Percentiles rank a stretch among this genome's conserved stretches.
Conservation (phyloP, 2,888 invertebrate species). For the Troilus luridus region DNA sequence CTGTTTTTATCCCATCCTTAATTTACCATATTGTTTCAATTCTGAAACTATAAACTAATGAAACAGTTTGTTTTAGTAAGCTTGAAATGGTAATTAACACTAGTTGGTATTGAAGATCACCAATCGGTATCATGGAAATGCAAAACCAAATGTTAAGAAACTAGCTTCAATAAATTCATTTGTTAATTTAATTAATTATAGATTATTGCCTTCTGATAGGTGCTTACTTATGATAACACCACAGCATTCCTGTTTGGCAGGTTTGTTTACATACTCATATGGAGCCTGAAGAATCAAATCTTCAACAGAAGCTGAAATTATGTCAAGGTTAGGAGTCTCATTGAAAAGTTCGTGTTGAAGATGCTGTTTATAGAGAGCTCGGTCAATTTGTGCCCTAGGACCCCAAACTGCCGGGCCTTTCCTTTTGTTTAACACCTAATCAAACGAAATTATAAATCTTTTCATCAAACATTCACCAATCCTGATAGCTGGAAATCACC, state of each 20-base stretch:
- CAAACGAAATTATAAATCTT: conserved; percentile 48
- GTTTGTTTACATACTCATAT: conserved; percentile 50
- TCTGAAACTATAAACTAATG: not conserved
- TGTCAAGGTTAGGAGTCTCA: conserved; percentile 76
- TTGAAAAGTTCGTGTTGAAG: conserved; percentile 80
- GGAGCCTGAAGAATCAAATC: conserved; percentile 77
- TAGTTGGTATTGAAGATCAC: too few species aligned
- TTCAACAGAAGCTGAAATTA: conserved; percentile 82
- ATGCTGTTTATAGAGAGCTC: conserved; percentile 81
- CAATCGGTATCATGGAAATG: not conserved
- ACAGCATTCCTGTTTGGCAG: conserved; percentile 65
- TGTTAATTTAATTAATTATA: not conserved
- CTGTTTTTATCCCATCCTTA: too few species aligned
- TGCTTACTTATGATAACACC: conserved; percentile 67
- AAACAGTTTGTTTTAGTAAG: not conserved
- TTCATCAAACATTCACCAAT: not conserved
- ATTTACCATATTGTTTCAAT: not conserved
- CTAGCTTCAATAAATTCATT: conserved; percentile 41
- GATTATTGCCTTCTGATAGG: conserved; percentile 20
- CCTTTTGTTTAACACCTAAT: conserved; percentile 79
- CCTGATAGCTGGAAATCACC: conserved; percentile 25
- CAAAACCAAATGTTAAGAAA: conserved; percentile 5
- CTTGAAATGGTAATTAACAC: not conserved
- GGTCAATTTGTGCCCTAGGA: conserved; percentile 88
- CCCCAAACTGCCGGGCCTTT: conserved; percentile 95